A percentile compares a stretch with the other conserved stretches of the same genome.
These are phyloP conservation scores for Hippoglossus stenolepis DNA, from an alignment of 2,113 vertebrate species.

Conservation along the genomic window DNA sequence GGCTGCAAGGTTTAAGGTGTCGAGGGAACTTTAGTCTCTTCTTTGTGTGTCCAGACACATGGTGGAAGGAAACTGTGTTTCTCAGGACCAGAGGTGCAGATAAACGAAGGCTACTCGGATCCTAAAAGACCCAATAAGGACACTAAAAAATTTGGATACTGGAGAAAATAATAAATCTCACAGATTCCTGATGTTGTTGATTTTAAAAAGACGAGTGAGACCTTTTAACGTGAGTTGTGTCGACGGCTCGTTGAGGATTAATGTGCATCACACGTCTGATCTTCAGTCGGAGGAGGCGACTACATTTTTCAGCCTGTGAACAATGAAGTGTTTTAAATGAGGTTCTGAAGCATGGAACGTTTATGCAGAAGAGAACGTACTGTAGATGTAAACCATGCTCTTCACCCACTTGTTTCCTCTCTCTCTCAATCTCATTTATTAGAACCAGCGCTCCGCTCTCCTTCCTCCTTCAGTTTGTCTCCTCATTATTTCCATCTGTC, in stretches of 20 bases:
- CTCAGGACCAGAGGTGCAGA: too few relatives aligned
- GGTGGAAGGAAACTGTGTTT: too few relatives aligned
- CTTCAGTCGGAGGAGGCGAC: background rate
- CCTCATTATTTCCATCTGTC: slow-evolving; percentile 5
- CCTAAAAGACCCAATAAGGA: too few relatives aligned
- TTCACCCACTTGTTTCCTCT: slow-evolving; percentile 25
- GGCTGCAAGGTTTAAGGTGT: too few relatives aligned
- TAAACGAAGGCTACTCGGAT: too few relatives aligned
- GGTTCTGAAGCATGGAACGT: background rate
- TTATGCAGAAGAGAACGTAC: slow-evolving; percentile 11
- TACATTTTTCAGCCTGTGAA: background rate
- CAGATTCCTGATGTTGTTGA: background rate
- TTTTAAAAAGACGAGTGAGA: background rate
- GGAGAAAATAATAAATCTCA: background rate
- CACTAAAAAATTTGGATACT: too few relatives aligned
- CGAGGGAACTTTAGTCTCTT: too few relatives aligned
- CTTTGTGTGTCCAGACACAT: too few relatives aligned
- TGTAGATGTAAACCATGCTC: background rate
- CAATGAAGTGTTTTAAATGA: slow-evolving; percentile 1
- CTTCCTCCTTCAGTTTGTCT: slow-evolving; percentile 2
- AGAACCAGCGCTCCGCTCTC: slow-evolving; percentile 23
- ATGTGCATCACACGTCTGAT: background rate
- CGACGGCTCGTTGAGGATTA: background rate
- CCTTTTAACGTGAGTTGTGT: too few relatives aligned
- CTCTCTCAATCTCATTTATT: slow-evolving; percentile 7